Conservation (phyloP, 2,797 vertebrate genomes). For the Chrosomus eos region DNA sequence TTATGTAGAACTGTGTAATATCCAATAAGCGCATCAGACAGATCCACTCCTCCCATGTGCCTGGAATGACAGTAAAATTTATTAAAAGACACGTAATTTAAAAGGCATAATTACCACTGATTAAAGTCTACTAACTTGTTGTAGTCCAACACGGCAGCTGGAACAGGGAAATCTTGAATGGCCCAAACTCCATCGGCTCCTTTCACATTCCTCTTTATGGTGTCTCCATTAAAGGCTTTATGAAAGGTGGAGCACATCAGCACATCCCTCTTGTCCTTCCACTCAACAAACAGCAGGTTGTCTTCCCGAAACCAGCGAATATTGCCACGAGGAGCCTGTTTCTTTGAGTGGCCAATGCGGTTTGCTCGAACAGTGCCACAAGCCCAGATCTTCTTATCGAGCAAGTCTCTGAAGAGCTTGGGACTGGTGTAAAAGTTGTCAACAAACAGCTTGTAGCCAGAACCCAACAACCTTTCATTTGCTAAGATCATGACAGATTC, state of each 20-base stretch:
- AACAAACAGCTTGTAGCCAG: slow-evolving; percentile 69
- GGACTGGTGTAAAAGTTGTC: slow-evolving; percentile 76
- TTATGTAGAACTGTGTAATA: slow-evolving; percentile 73
- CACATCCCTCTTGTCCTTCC: slow-evolving; percentile 4
- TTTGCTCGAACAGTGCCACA: slow-evolving; percentile 62
- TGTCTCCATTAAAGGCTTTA: slow-evolving; percentile 28
- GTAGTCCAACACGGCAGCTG: slow-evolving; percentile 25
- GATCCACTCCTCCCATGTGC: slow-evolving; percentile 73
- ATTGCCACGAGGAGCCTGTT: slow-evolving; percentile 5
- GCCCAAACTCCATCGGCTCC: not conserved
- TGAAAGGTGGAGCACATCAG: slow-evolving; percentile 49
- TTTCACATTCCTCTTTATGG: slow-evolving; percentile 13
- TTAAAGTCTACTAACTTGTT: not conserved
- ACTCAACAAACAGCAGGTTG: slow-evolving; percentile 44
- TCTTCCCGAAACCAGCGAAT: slow-evolving; percentile 48
- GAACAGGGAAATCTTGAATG: not conserved
- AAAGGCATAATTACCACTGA: not conserved
- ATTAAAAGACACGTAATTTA: not conserved
- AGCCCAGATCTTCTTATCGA: slow-evolving; percentile 44
- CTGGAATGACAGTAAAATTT: too few relatives aligned
- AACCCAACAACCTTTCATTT: too few relatives aligned
- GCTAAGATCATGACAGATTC: too few relatives aligned
- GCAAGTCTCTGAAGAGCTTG: slow-evolving; percentile 54
- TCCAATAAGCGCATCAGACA: slow-evolving; percentile 72
- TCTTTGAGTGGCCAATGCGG: slow-evolving; percentile 22